Conservation (phyloP, 2,797 vertebrate genomes). For the Catamblyrhynchus diadema region DNA sequence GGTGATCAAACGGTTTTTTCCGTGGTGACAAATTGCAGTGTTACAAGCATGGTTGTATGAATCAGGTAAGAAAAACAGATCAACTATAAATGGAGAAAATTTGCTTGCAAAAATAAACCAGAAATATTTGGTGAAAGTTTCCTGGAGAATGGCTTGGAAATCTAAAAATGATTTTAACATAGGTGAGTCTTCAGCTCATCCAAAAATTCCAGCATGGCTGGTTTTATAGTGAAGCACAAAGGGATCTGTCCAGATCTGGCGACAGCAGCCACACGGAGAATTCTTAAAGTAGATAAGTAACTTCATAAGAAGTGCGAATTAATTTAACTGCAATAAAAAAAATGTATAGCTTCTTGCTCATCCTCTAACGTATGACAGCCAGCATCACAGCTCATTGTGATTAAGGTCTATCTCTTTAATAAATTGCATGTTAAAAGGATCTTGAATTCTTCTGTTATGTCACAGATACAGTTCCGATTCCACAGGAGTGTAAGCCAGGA, state of each 20-base stretch:
- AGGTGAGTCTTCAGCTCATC: neutral
- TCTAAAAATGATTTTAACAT: neutral
- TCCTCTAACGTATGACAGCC: neutral
- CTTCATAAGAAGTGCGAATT: neutral
- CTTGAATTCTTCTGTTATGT: neutral
- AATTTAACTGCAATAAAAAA: neutral
- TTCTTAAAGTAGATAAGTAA: neutral
- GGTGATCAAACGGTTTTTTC: conserved; percentile 14
- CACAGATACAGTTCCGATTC: neutral
- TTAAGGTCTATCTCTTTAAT: neutral
- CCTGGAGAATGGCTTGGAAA: neutral
- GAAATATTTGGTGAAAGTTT: neutral
- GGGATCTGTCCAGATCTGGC: neutral
- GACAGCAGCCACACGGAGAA: neutral
- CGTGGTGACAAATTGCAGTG: conserved; percentile 1
- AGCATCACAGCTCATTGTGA: neutral
- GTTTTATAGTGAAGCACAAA: neutral
- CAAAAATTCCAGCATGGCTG: neutral
- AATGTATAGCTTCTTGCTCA: neutral
- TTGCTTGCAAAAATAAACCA: neutral
- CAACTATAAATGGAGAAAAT: neutral
- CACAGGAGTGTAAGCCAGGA: neutral
- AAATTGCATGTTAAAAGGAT: neutral
- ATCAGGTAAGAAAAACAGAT: conserved; percentile 3
- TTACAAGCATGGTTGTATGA: neutral